phyloP scores from a whole-genome alignment of 2,888 invertebrate genomes.

The Tortrix viridana region DNA sequence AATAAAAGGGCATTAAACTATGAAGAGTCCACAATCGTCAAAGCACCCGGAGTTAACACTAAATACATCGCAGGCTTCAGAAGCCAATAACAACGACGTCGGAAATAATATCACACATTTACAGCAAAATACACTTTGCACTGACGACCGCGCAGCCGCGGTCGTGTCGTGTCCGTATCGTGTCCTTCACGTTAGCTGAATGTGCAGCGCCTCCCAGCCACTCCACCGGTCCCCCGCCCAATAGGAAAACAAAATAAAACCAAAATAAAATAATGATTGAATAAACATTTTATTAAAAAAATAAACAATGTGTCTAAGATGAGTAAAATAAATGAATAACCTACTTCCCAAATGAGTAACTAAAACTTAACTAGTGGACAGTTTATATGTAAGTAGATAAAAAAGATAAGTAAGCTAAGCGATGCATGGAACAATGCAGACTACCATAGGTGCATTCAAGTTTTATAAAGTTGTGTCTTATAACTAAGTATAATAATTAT shows the following conservation, averaged over 20 bases:
- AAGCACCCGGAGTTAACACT: slow-evolving; percentile 83
- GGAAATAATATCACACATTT: slow-evolving; percentile 83
- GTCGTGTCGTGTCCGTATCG: slow-evolving; percentile 55
- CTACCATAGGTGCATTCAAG: slow-evolving; percentile 65
- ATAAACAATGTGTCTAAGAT: slow-evolving; percentile 56
- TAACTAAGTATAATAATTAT: slow-evolving; percentile 43
- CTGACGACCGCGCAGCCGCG: slow-evolving; percentile 54
- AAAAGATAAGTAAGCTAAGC: slow-evolving; percentile 32
- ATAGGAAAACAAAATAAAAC: slow-evolving; percentile 57
- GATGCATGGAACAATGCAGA: slow-evolving; percentile 48
- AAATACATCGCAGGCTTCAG: slow-evolving; percentile 81
- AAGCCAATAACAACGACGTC: slow-evolving; percentile 78
- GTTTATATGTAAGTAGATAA: slow-evolving; percentile 17
- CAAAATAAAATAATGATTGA: slow-evolving; percentile 60
- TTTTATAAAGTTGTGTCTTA: slow-evolving; percentile 48
- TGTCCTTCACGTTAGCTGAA: slow-evolving; percentile 46
- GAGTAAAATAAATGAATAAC: slow-evolving; percentile 53
- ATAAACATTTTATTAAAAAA: slow-evolving; percentile 70
- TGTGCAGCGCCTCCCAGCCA: slow-evolving; percentile 79
- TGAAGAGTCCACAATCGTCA: slow-evolving; percentile 82
- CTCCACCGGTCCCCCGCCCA: slow-evolving; percentile 79
- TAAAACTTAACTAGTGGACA: slow-evolving; percentile 30
- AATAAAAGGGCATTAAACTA: slow-evolving; percentile 73
- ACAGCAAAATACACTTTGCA: slow-evolving; percentile 77
- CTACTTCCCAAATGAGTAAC: slow-evolving; percentile 10